A percentile compares a stretch with the other conserved stretches of the same genome.
These are phyloP conservation scores for Xiphophorus hellerii DNA, from an alignment of 2,113 vertebrate species.

Conservation along the genomic window DNA sequence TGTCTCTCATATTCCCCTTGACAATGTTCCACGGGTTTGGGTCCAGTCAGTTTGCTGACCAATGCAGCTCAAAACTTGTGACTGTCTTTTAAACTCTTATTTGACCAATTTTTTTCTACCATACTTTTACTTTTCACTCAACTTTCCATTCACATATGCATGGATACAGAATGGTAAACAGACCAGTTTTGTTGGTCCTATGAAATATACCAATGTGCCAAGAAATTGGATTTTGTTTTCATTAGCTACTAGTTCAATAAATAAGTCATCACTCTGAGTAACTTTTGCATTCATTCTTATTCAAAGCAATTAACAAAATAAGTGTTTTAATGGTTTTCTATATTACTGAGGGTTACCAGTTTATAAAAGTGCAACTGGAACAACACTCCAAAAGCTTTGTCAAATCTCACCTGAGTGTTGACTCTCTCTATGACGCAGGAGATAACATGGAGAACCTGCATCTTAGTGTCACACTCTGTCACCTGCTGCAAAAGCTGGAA, in stretches of 20 bases:
- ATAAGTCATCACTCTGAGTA: not conserved
- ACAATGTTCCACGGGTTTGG: too few relatives aligned
- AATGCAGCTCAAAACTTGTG: not conserved
- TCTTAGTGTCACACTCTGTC: slow-evolving; percentile 97
- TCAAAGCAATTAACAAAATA: not conserved
- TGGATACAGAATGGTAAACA: not conserved
- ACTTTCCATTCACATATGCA: not conserved
- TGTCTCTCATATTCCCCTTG: not conserved
- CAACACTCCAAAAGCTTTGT: not conserved
- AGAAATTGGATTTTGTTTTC: not conserved
- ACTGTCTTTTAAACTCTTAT: not conserved
- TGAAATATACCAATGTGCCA: not conserved
- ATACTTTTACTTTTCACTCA: not conserved
- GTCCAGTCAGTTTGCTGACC: not conserved
- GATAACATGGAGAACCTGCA: slow-evolving; percentile 96
- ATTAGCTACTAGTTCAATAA: not conserved
- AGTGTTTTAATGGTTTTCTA: not conserved
- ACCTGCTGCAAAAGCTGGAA: slow-evolving; percentile 97
- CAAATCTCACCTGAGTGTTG: slow-evolving; percentile 87
- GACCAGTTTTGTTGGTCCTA: too few relatives aligned
- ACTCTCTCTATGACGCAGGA: slow-evolving; percentile 98
- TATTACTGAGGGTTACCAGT: too few relatives aligned
- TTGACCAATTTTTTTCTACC: not conserved
- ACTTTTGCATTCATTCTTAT: not conserved
- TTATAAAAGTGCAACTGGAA: not conserved